A percentile compares a stretch with the other conserved stretches of the same genome.
Evolutionary conservation across 2,888 invertebrate genomes (phyloP).

Genomic region (Perithous albicinctus): DNA sequence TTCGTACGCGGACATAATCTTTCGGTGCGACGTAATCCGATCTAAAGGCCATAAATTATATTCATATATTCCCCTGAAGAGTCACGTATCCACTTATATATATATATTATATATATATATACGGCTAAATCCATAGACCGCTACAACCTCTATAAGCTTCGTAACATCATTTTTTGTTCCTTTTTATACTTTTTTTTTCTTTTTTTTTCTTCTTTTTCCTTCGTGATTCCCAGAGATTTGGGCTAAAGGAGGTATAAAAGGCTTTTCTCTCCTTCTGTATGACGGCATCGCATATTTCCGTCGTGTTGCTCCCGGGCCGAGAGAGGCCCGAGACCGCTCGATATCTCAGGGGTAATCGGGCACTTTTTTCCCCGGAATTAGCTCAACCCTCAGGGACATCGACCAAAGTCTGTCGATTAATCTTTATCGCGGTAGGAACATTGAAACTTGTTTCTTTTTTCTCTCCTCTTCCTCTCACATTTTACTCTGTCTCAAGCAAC

Average conservation of each 20-base stretch:
- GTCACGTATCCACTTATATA: not conserved
- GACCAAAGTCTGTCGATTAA: conserved; percentile 43
- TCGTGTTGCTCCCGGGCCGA: not conserved
- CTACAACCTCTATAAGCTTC: not conserved
- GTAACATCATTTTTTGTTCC: not conserved
- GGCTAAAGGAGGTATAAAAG: conserved; percentile 2
- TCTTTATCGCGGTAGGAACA: conserved; percentile 36
- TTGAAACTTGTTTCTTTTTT: conserved; percentile 10
- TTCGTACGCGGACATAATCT: not conserved
- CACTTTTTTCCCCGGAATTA: conserved; percentile 48
- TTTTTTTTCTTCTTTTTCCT: not conserved
- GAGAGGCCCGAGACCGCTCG: conserved; percentile 43
- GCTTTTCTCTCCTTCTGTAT: too few species aligned
- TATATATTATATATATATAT: too few species aligned
- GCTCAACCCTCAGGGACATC: conserved; percentile 17
- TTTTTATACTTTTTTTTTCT: too few species aligned
- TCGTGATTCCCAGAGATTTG: not conserved
- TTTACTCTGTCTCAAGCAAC: not conserved
- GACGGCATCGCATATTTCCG: conserved; percentile 5
- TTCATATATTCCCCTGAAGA: conserved; percentile 2
- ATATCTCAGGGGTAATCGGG: conserved; percentile 57
- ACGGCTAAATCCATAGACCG: not conserved
- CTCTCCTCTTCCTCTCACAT: not conserved
- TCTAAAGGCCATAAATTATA: not conserved
- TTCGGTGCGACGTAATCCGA: not conserved